A percentile compares a stretch with the other conserved stretches of the same genome.
Conservation (phyloP, 2,888 invertebrate genomes). For the Epinotia brunnichana region DNA sequence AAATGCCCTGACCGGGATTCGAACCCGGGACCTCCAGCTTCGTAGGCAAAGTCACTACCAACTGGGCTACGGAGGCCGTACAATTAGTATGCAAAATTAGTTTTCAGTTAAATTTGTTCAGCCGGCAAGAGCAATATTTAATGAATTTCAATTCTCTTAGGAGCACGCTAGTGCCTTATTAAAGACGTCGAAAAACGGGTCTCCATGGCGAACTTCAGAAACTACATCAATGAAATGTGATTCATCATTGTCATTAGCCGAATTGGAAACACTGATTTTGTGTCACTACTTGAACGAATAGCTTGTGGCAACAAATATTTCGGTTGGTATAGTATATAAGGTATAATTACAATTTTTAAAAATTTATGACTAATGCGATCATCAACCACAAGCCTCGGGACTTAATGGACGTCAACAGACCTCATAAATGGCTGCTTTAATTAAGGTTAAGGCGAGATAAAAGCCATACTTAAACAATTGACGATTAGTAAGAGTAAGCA, state of each 20-base stretch:
- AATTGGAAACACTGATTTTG: not conserved
- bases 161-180: not conserved
- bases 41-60: too few species aligned
- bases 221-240: too few species aligned
- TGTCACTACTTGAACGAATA: not conserved
- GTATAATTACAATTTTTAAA: too few species aligned
- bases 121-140: not conserved
- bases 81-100: too few species aligned
- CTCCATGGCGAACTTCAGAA: too few species aligned
- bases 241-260: not conserved
- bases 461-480: not conserved
- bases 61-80: too few species aligned
- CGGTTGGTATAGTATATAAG: too few species aligned
- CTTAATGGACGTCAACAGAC: not conserved
- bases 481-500: not conserved
- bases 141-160: not conserved
- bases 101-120: not conserved
- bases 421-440: constrained; percentile 5
- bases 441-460: not conserved
- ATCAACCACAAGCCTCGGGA: too few species aligned
- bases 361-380: too few species aligned
- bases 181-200: not conserved
- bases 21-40: too few species aligned
- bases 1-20: too few species aligned
- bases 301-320: too few species aligned